Base-by-base conservation (phyloP, 2,797 vertebrate genomes). In the Pseudochirops cupreus region DNA sequence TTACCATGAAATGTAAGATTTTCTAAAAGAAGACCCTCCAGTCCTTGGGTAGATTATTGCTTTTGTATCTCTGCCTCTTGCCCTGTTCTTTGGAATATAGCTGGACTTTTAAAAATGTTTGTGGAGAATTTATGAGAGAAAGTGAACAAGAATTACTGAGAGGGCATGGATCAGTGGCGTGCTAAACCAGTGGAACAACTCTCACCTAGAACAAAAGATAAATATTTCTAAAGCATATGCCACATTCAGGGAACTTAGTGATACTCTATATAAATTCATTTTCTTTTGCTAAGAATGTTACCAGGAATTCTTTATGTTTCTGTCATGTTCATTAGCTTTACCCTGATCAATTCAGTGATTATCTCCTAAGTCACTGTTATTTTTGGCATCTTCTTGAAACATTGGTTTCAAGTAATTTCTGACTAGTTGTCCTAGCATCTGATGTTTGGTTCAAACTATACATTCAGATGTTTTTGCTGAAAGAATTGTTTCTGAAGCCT, bases 361-460 rank as follows among this genome's bases (percentile, higher is more conserved):
- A 3, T 50, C 39, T 94, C 29, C 33, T 91, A n/a, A 54, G 54
- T 46, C 39, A 1, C 90, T 14, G 4, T 52, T 39, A 28, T 56
- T 13, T 90, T 93, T 92, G n/a, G 57, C 53, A 50, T 62, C 33
- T 92, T 1, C 56, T 56, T 92, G 91, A 95, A 28, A 82, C 74
- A 54, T 54, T 54, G 53, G 53, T 54, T 54, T 54, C 53, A 54
- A 54, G 10, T 54, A 54, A 93, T 94, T 14, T 39, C 46, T 93
- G 29, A 18, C 55, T 82, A 74, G 7, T 46, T 46, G 9, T 87
- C 24, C 39, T 50, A 87, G 58, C 94, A 92, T 91, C 39, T 93
- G 52, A 54, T 93, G 93, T 95, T 91, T n/a, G 12, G 89, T 56
- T 96, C 56, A 62, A 39, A 18, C 14, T 95, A 39, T 18, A 57